A percentile compares a stretch with the other conserved stretches of the same genome.
These are phyloP conservation scores for Xenus cinereus DNA, from an alignment of 2,113 vertebrate species.

Conservation along the genomic window DNA sequence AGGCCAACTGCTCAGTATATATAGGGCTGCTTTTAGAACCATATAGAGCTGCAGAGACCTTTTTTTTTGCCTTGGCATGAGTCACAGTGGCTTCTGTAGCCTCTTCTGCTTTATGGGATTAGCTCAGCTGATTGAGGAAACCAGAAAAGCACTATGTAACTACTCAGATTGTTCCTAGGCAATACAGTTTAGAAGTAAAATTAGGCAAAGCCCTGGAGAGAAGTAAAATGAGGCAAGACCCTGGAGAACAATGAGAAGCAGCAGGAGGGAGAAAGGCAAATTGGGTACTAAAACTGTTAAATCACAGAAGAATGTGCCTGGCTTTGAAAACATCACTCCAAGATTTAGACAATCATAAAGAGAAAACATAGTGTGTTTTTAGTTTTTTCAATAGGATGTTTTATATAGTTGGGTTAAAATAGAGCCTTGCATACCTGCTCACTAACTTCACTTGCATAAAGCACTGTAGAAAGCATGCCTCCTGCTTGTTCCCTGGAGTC, in stretches of 20 bases:
- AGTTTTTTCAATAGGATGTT: background rate
- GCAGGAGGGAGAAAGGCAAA: background rate
- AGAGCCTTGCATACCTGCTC: background rate
- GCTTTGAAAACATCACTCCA: background rate
- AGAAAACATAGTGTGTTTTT: background rate
- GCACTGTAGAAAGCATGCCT: background rate
- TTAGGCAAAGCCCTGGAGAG: background rate
- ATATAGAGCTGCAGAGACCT: background rate
- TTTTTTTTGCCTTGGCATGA: background rate
- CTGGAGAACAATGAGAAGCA: background rate
- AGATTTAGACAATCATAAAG: background rate
- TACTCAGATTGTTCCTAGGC: background rate
- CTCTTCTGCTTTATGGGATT: background rate
- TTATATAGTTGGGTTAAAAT: background rate
- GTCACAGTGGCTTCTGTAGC: background rate
- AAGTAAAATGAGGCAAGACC: background rate
- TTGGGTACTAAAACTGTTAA: background rate
- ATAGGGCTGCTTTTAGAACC: background rate
- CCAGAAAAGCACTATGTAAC: background rate
- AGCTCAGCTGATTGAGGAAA: background rate
- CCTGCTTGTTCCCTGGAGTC: background rate
- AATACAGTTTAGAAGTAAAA: background rate
- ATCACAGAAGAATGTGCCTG: background rate
- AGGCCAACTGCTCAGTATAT: background rate
- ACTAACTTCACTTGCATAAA: background rate